Percentiles rank a stretch among this genome's conserved stretches.
Conservation (phyloP, 2,797 vertebrate genomes). For the Tauraco hartlaubi region DNA sequence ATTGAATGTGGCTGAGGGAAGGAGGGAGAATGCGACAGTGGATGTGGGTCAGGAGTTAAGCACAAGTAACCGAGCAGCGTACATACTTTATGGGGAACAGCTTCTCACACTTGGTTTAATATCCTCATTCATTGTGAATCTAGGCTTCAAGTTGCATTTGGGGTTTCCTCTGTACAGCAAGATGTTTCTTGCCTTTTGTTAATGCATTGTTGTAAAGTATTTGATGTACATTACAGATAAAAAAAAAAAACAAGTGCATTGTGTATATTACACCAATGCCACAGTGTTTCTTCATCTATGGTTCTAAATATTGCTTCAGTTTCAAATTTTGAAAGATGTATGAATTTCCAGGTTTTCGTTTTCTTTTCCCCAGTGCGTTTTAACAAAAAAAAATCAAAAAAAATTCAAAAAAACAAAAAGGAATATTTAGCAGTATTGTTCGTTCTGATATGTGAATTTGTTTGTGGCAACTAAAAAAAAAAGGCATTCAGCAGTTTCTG, state of each 20-base stretch:
- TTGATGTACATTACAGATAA: conserved; percentile 94
- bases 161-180: conserved; percentile 89
- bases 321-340: conserved; percentile 86
- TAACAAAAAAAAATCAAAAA: conserved; percentile 68
- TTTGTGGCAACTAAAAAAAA: conserved; percentile 89
- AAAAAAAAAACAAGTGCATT: conserved; percentile 86
- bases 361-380: conserved; percentile 84
- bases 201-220: conserved; percentile 98
- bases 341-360: conserved; percentile 83
- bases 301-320: conserved; percentile 89
- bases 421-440: conserved; percentile 91
- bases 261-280: conserved; percentile 96
- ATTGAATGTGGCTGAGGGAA: conserved; percentile 72
- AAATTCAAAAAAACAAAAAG: conserved; percentile 71
- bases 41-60: conserved; percentile 83
- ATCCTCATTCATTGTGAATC: conserved; percentile 87
- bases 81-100: conserved; percentile 86
- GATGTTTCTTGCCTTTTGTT: conserved; percentile 91
- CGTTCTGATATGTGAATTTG: conserved; percentile 90
- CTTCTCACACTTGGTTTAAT: conserved; percentile 88
- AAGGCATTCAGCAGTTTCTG: conserved; percentile 87
- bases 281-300: conserved; percentile 88
- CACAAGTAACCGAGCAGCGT: conserved; percentile 89
- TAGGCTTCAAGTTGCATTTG: conserved; percentile 89
- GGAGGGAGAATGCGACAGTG: conserved; percentile 33